Evolutionary conservation across 1,140 invertebrate genomes (phyloP).

Genomic region (Lepidostoma basale): DNA sequence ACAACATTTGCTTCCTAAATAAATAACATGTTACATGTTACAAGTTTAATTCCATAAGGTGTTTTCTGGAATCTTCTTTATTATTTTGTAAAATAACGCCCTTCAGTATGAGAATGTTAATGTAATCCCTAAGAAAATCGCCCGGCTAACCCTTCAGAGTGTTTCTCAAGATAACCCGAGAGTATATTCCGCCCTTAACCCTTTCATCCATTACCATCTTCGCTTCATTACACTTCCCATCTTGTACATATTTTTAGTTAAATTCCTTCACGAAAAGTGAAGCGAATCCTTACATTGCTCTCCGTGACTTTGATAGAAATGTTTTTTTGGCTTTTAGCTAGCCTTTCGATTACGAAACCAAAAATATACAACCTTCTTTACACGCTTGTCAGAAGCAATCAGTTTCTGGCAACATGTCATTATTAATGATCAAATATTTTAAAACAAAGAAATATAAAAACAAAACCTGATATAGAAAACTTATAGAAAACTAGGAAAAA

Average conservation of each 20-base stretch:
- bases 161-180: neutral
- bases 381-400: no score
- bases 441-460: no score
- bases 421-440: no score
- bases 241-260: slow-evolving; percentile 8
- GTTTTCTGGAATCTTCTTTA: neutral
- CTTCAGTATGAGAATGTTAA: neutral
- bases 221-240: neutral
- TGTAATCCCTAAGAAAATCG: neutral
- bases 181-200: slow-evolving; percentile 2
- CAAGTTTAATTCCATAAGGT: neutral
- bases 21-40: no score
- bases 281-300: neutral
- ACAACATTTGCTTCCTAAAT: no score
- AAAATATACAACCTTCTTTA: no score
- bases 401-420: no score
- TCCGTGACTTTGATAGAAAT: neutral
- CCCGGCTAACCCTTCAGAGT: neutral
- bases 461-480: no score
- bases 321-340: no score
- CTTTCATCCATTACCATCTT: neutral
- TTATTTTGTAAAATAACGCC: neutral
- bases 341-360: no score
- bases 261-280: neutral
- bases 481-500: no score